Percentiles rank a stretch among this genome's conserved stretches.
Conservation (phyloP, 2,888 invertebrate genomes). For the Adelphocoris suturalis region DNA sequence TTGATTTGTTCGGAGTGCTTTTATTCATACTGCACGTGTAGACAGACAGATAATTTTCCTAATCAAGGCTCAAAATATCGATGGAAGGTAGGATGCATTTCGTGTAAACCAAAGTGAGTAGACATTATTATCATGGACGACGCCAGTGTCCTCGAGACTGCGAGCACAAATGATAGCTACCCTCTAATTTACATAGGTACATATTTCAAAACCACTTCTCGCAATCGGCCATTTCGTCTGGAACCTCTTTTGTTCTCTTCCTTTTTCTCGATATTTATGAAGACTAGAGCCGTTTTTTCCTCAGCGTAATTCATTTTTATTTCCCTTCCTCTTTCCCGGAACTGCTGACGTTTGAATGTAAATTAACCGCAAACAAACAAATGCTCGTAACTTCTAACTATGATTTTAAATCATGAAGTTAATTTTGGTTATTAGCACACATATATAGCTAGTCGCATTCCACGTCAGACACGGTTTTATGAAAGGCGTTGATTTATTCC, state of each 20-base stretch:
- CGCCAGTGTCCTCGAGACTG: neutral
- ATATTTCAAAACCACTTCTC: conserved; percentile 1
- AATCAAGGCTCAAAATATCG: too few relatives aligned
- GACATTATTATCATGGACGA: too few relatives aligned
- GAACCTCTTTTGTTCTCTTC: neutral
- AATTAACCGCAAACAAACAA: neutral
- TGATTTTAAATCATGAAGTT: too few relatives aligned
- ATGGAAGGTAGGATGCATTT: too few relatives aligned
- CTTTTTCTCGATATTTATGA: conserved; percentile 16
- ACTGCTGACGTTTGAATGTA: neutral
- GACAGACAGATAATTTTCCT: too few relatives aligned
- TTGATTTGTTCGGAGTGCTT: too few relatives aligned
- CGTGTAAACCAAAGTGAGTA: too few relatives aligned
- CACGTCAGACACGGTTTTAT: too few relatives aligned
- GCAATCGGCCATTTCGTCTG: conserved; percentile 19
- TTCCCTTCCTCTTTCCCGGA: neutral
- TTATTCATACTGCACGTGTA: too few relatives aligned
- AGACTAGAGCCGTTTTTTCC: neutral
- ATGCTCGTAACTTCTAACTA: neutral
- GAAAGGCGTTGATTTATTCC: too few relatives aligned
- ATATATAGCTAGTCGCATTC: too few relatives aligned
- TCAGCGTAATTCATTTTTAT: neutral
- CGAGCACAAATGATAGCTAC: neutral
- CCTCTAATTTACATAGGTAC: conserved; percentile 2
- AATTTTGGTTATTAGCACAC: too few relatives aligned